Base-by-base conservation (phyloP, 2,113 vertebrate genomes). In the Hassar affinis region DNA sequence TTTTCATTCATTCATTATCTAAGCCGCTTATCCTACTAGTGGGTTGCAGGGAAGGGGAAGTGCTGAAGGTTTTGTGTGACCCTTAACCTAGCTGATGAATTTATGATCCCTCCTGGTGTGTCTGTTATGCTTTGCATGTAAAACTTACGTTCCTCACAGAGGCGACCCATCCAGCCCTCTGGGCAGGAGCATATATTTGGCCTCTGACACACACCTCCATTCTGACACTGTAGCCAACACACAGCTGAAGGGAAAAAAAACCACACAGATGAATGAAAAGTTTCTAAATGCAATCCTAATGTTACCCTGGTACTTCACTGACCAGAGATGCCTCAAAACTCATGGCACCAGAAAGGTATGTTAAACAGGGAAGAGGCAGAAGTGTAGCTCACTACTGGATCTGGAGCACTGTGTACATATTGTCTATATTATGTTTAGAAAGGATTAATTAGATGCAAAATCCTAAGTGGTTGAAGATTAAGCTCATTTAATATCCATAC, bases 101-200 rank as follows among this genome's bases (percentile, higher is more conserved):
- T 64, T 17, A 27, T 27, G 59, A 61, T 61, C 6, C 33, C 27
- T 5, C 14, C 12, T 64, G 10, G 17, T 59, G 9, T 66, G 18
- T 62, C 5, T 77, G 42, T 49, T 49, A 27, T 35, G 56, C 30
- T 27, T 76, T 79, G 68, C 61, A 17, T 52, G 69, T 33, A 52
- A 61, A 57, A 98, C 98, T 83, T 90, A 99, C 98, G 97, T 83
- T 99, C 97, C 88, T 99, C 97, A 86, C 98, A 99, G 14, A 98
- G 95, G 33, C 95, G 95, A 11, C 98, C 98, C 97, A 98, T 99
- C 98, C 98, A 99, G 69, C 98, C 98, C 0, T 98, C 95, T 0
- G 94, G 95, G 80, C 98, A 99, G 0, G 96, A 95, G 82, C 98
- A 99, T 25, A 91, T 95, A 79, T 99, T 99, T 14, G 98, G 98